Conservation (phyloP, 1,140 invertebrate species). For the Cyrtorhinus lividipennis region DNA sequence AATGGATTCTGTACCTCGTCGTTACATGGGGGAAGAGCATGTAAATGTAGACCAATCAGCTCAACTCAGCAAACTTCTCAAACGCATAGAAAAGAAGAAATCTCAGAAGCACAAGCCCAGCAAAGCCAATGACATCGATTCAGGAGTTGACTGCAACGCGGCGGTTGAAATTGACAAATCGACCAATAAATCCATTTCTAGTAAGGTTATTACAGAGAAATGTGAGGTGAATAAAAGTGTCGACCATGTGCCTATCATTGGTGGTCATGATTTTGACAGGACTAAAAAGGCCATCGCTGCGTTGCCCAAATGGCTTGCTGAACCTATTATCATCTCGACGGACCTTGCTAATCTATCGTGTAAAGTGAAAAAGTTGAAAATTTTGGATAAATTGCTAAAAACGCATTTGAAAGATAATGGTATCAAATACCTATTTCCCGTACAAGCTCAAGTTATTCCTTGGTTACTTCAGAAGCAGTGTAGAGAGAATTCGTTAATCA, state of each 20-base stretch:
- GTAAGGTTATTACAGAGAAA: background rate
- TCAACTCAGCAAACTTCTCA: background rate
- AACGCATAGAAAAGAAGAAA: background rate
- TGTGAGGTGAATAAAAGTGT: background rate
- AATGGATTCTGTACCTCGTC: no score
- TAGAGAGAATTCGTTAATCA: slow-evolving; percentile 28
- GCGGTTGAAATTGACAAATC: background rate
- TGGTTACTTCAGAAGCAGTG: slow-evolving; percentile 48
- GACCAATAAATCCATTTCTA: background rate
- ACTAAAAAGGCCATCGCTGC: slow-evolving; percentile 27
- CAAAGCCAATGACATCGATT: background rate
- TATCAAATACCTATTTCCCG: slow-evolving; percentile 61
- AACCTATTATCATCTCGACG: slow-evolving; percentile 58
- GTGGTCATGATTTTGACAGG: slow-evolving; percentile 18
- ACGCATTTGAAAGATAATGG: slow-evolving; percentile 51
- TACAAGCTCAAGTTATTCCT: slow-evolving; percentile 73
- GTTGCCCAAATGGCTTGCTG: slow-evolving; percentile 70
- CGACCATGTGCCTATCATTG: slow-evolving; percentile 9
- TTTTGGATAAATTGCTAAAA: slow-evolving; percentile 45
- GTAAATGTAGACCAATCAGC: background rate
- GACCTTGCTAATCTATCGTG: slow-evolving; percentile 46
- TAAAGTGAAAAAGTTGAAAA: slow-evolving; percentile 40
- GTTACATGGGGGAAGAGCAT: background rate
- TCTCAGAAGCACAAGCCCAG: background rate
- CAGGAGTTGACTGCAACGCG: background rate